Evolutionary conservation across 2,888 invertebrate genomes (phyloP).

Genomic region (Malacosoma neustria): DNA sequence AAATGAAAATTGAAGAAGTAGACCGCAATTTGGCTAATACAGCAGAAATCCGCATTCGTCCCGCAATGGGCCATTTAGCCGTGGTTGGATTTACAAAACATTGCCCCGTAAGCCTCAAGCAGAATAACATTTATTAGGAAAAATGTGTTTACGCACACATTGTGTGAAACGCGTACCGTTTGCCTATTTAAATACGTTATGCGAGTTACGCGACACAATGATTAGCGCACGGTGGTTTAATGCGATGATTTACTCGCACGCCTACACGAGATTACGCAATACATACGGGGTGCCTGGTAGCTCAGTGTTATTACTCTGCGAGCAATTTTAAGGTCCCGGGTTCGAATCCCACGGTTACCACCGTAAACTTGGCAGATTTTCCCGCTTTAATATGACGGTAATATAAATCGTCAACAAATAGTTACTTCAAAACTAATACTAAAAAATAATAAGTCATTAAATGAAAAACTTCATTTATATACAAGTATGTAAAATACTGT

Average conservation of each 20-base stretch:
- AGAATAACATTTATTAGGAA: conserved; percentile 62
- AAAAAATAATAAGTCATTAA: no score
- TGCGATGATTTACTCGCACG: conserved; percentile 10
- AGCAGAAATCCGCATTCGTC: conserved; percentile 47
- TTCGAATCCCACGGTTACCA: no score
- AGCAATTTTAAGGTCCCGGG: no score
- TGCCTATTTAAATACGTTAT: conserved; percentile 24
- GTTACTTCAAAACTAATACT: no score
- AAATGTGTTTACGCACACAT: conserved; percentile 42
- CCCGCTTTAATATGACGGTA: no score
- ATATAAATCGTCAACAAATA: no score
- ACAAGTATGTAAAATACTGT: no score
- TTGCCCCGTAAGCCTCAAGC: conserved; percentile 41
- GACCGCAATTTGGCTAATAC: conserved; percentile 58
- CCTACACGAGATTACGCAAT: not conserved
- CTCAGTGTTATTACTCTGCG: no score
- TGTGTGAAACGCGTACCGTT: conserved; percentile 27
- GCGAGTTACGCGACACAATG: conserved; percentile 7
- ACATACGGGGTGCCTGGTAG: no score
- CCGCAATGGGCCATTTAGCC: conserved; percentile 60
- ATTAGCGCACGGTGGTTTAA: conserved; percentile 12
- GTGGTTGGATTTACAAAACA: conserved; percentile 59
- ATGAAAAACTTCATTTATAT: no score
- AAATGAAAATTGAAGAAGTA: conserved; percentile 57
- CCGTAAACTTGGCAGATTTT: no score